Conservation (phyloP, 2,888 invertebrate genomes). For the Synergus umbraculus region DNA sequence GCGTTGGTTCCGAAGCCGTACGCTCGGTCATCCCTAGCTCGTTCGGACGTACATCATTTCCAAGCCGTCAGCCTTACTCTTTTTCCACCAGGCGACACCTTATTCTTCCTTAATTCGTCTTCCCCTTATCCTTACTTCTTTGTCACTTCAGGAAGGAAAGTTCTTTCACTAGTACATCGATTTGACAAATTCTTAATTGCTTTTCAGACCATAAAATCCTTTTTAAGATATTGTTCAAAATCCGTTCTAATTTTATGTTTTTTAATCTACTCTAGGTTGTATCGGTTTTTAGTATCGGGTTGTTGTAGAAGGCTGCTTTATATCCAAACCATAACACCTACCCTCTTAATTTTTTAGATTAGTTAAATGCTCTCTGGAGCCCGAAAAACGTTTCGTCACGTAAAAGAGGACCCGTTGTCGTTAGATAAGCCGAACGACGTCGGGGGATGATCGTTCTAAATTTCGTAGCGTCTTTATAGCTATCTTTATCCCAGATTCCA, state of each 20-base stretch:
- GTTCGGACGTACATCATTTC: slow-evolving; percentile 64
- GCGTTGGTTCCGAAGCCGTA: slow-evolving; percentile 19
- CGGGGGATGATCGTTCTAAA: slow-evolving; percentile 22
- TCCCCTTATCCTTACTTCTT: not conserved
- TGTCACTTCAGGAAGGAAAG: not conserved
- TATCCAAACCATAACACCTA: not conserved
- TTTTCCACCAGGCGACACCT: slow-evolving; percentile 25
- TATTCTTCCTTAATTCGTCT: slow-evolving; percentile 30
- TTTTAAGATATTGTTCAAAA: not conserved
- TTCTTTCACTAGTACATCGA: not conserved
- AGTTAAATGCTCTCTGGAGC: not conserved
- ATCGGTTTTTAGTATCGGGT: no score
- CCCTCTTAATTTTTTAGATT: not conserved
- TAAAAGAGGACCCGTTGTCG: not conserved
- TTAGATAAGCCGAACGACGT: slow-evolving; percentile 22
- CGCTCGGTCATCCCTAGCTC: slow-evolving; percentile 52
- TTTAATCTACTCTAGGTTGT: no score
- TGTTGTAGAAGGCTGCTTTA: not conserved
- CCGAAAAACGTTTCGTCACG: not conserved
- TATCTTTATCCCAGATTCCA: slow-evolving; percentile 11
- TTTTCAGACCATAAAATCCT: not conserved
- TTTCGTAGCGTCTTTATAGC: not conserved
- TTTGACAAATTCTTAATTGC: slow-evolving; percentile 10
- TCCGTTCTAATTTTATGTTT: no score
- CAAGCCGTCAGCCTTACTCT: slow-evolving; percentile 45